These are phyloP conservation scores for Blastobasis adustella DNA, from an alignment of 2,888 invertebrate genomes.

Conservation along the genomic window DNA sequence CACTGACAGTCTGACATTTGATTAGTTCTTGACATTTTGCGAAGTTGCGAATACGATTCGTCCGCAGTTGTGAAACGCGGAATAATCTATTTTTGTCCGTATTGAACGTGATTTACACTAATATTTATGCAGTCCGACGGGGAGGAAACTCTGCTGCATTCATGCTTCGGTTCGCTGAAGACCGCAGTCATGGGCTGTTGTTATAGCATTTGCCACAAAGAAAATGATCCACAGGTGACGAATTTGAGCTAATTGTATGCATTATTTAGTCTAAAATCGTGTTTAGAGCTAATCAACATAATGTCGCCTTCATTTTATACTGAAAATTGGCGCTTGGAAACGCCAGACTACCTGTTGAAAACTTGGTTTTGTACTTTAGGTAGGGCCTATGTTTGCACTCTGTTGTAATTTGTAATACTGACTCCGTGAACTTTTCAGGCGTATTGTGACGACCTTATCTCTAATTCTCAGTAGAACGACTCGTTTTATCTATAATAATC, in stretches of 20 bases:
- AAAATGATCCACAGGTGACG: constrained; percentile 78
- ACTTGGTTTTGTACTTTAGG: too few species aligned
- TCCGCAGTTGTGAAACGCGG: constrained; percentile 26
- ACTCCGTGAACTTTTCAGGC: constrained; percentile 15
- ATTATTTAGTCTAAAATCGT: constrained; percentile 12
- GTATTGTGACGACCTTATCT: constrained; percentile 22
- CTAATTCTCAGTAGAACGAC: constrained; percentile 39
- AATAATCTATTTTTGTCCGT: constrained; percentile 63
- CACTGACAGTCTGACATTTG: too few species aligned
- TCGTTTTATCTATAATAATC: constrained; percentile 4
- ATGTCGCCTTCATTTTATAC: too few species aligned
- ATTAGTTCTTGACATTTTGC: too few species aligned
- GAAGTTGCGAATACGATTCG: too few species aligned
- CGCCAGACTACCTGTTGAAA: too few species aligned
- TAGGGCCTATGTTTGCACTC: too few species aligned
- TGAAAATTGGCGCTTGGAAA: too few species aligned
- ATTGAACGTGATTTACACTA: constrained; percentile 47
- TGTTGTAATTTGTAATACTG: constrained; percentile 10
- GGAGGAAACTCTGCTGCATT: constrained; percentile 60
- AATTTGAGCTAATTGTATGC: constrained; percentile 4
- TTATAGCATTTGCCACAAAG: constrained; percentile 83
- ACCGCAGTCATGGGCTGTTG: constrained; percentile 79
- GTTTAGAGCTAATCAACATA: neutral
- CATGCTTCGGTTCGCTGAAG: constrained; percentile 67
- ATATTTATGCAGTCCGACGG: constrained; percentile 68